Base-by-base conservation (phyloP, 2,113 vertebrate genomes). In the Pteronura brasiliensis region DNA sequence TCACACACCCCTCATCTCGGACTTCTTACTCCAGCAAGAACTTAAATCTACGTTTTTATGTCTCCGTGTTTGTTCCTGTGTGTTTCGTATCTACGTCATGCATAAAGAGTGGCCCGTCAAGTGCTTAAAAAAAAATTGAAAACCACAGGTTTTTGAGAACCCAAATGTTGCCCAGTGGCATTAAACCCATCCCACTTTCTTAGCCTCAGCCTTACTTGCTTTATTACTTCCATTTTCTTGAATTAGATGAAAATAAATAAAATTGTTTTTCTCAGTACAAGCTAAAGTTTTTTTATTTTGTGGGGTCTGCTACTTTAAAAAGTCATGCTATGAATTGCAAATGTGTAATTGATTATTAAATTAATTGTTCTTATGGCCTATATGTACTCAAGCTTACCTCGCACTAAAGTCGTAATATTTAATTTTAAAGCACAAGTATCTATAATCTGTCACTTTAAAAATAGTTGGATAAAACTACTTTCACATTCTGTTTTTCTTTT, bases 401-500 rank as follows among this genome's bases (percentile, higher is more conserved):
- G 47, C 6, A 9, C 52, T 90, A 3, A 65, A 74, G 34, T 52
- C 3, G 18, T 20, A 52, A 6, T n/a, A 34, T 61, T 82, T 31
- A 13, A 23, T 92, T 88, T n/a, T 77, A 47, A 86, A 72, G 44
- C 12, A 15, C 4, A 59, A 7, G 7, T 77, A 9, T 57, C 15
- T 57, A 0, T 42, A 10, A 23, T 61, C 9, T 65, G 31, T 67
- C 39, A 44, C 29, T 69, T 69, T 36, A 57, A 72, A 63, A 81
- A 7, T 34, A 27, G 36, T 79, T 71, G 21, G 44, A 17, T 96
- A 47, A 96, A 97, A 34, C n/a, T 47, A 9, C 69, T 72, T 85
- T 91, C 17, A 88, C 11, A 7, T 59, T 42, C 49, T 93, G 42
- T 79, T 74, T 86, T 67, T 25, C 21, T 96, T 96, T 97, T 94